Evolutionary conservation across 2,113 vertebrate species (phyloP).

Genomic region (Actinemys pallida): DNA sequence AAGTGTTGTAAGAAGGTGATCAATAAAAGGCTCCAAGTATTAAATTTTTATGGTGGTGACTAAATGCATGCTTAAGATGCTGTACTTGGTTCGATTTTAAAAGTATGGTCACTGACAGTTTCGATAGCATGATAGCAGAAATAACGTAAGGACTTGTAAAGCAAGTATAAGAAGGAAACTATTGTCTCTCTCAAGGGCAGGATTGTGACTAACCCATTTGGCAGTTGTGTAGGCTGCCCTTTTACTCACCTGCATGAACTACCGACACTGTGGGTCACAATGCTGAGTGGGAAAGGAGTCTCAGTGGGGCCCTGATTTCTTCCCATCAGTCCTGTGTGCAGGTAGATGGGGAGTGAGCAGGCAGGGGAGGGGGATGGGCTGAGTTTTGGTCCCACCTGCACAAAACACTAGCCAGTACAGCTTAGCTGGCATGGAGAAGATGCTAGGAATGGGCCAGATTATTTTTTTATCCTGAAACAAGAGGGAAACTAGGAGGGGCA

Average conservation of each 20-base stretch:
- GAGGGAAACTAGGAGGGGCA: not conserved
- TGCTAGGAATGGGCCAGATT: not conserved
- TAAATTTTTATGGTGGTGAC: not conserved
- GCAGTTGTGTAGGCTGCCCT: not conserved
- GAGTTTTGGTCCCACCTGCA: not conserved
- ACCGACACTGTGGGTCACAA: not conserved
- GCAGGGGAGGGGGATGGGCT: not conserved
- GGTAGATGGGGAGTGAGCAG: not conserved
- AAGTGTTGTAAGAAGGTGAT: not conserved
- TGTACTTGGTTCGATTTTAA: not conserved
- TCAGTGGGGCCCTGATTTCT: not conserved
- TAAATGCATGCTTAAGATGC: not conserved
- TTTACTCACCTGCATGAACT: not conserved
- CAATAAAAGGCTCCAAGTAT: not conserved
- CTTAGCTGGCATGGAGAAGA: not conserved
- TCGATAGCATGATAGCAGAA: not conserved
- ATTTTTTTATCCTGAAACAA: not conserved
- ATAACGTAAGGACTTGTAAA: not conserved
- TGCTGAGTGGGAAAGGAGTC: not conserved
- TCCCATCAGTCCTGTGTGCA: fast-evolving
- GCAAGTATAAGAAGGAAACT: not conserved
- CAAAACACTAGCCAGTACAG: not conserved
- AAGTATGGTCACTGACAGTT: not conserved
- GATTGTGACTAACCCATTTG: not conserved
- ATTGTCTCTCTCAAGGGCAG: not conserved